Evolutionary conservation across 2,797 vertebrate species (phyloP).

Genomic region (Acrossocheilus fasciatus): DNA sequence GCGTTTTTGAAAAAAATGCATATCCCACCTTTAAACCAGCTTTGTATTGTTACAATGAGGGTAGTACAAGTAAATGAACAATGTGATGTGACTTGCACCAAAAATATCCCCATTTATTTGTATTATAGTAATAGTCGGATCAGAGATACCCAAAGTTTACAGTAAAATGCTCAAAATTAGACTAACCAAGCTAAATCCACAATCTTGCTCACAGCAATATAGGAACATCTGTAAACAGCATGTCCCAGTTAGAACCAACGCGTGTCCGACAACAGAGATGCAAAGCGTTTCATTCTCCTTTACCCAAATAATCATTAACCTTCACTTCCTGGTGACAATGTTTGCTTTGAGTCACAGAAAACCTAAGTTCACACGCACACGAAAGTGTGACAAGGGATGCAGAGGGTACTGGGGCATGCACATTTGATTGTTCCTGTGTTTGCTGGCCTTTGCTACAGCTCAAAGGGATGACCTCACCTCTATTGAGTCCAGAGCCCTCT

Average conservation of each 20-base stretch:
- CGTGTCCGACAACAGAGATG: slow-evolving; percentile 14
- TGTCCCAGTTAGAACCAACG: slow-evolving; percentile 26
- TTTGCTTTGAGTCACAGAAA: slow-evolving; percentile 68
- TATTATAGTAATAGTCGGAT: neutral
- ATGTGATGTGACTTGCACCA: neutral
- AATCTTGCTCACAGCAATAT: neutral
- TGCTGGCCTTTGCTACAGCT: slow-evolving; percentile 62
- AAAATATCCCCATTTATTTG: neutral
- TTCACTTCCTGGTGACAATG: slow-evolving; percentile 69
- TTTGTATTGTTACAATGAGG: neutral
- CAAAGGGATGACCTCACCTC: slow-evolving; percentile 76
- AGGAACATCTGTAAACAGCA: slow-evolving; percentile 21
- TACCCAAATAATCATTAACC: slow-evolving; percentile 78
- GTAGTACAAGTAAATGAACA: neutral
- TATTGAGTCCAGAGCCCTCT: slow-evolving; percentile 67
- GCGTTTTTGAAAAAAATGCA: no score
- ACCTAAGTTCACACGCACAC: slow-evolving; percentile 52
- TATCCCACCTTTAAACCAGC: neutral
- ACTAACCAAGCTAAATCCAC: neutral
- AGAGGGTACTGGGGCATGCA: slow-evolving; percentile 53
- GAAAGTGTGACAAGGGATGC: neutral
- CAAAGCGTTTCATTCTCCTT: slow-evolving; percentile 51
- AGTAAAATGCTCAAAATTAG: neutral
- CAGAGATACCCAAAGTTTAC: neutral
- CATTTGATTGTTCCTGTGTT: slow-evolving; percentile 71